Evolutionary conservation across 2,797 vertebrate genomes (phyloP).

Genomic region (Enteromius paludinosus): DNA sequence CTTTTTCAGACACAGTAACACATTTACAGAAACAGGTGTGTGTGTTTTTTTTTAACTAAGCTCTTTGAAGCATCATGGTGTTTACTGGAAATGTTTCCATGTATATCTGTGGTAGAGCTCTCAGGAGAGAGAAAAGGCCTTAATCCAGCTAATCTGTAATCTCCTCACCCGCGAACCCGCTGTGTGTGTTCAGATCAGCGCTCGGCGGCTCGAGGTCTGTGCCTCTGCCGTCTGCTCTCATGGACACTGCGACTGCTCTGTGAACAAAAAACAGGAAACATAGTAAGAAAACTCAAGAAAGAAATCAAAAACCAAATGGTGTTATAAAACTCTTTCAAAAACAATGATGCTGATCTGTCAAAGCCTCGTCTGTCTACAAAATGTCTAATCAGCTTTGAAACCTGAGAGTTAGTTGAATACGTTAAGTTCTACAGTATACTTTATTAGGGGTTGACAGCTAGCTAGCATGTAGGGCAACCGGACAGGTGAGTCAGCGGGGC

Average conservation of each 20-base stretch:
- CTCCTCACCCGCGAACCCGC: slow-evolving; percentile 51
- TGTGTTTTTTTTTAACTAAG: background rate
- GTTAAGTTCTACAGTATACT: background rate
- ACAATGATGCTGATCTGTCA: background rate
- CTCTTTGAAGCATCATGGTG: background rate
- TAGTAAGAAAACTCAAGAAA: background rate
- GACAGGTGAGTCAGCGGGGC: slow-evolving; percentile 51
- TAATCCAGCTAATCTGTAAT: slow-evolving; percentile 60
- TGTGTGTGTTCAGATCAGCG: slow-evolving; percentile 74
- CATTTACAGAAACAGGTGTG: background rate
- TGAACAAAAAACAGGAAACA: background rate
- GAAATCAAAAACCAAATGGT: background rate
- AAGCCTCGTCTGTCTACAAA: background rate
- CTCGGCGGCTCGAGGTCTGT: slow-evolving; percentile 47
- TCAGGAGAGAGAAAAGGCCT: slow-evolving; percentile 48
- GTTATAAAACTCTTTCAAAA: background rate
- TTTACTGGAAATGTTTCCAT: slow-evolving; percentile 20
- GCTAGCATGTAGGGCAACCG: slow-evolving; percentile 56
- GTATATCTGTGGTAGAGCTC: slow-evolving; percentile 6
- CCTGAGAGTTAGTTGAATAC: background rate
- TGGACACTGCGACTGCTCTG: background rate
- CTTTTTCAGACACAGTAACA: background rate
- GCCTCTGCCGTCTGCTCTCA: slow-evolving; percentile 55
- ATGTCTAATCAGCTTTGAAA: background rate
- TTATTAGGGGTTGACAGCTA: slow-evolving; percentile 57